Conservation (phyloP, 2,113 vertebrate species). For the Oreochromis spilurus region DNA sequence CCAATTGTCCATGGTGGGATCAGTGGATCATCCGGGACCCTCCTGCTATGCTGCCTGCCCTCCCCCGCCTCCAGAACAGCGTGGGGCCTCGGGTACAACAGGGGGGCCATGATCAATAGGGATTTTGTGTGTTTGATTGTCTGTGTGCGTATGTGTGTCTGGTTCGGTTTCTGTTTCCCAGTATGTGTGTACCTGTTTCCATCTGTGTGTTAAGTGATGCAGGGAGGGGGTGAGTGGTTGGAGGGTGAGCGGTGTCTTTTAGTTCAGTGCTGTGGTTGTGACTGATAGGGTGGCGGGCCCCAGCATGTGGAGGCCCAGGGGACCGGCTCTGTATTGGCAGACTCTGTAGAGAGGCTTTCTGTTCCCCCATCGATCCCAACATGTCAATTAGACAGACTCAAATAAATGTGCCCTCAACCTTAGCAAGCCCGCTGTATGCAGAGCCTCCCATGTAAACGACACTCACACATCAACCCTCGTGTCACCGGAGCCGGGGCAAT, state of each 20-base stretch:
- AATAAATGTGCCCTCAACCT: conserved; percentile 69
- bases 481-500: conserved; percentile 44
- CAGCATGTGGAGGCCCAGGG: conserved; percentile 43
- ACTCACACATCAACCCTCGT: conserved; percentile 43
- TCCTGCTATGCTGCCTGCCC: conserved; percentile 44
- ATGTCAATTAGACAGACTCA: conserved; percentile 71
- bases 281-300: conserved; percentile 63
- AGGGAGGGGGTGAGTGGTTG: neutral
- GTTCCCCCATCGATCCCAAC: conserved; percentile 66
- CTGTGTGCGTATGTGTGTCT: conserved; percentile 31
- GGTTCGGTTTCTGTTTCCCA: conserved; percentile 33
- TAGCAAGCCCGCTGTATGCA: conserved; percentile 23
- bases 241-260: conserved; percentile 17
- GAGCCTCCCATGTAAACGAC: conserved; percentile 54
- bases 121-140: conserved; percentile 64
- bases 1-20: conserved; percentile 71
- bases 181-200: conserved; percentile 20
- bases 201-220: conserved; percentile 38
- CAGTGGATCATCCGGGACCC: conserved; percentile 65
- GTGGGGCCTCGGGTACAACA: conserved; percentile 25
- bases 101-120: conserved; percentile 66
- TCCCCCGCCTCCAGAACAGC: conserved; percentile 31
- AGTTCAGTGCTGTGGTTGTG: conserved; percentile 56
- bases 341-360: conserved; percentile 63
- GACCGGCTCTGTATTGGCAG: conserved; percentile 62